These are phyloP conservation scores for Anguilla rostrata DNA, from an alignment of 2,113 vertebrate species.

Conservation along the genomic window DNA sequence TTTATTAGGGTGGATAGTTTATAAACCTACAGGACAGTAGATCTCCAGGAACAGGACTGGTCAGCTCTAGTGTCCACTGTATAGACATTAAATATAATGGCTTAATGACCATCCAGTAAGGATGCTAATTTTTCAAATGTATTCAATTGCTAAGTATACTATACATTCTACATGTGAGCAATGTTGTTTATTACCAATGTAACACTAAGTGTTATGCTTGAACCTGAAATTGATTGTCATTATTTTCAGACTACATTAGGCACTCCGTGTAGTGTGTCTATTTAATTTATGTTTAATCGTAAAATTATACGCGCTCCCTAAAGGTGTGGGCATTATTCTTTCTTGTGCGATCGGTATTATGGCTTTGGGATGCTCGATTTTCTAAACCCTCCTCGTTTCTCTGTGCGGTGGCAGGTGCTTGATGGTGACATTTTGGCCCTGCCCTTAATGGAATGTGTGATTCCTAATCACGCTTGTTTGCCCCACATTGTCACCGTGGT, in stretches of 20 bases:
- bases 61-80: no score
- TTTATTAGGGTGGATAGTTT: no score
- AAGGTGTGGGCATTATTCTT: neutral
- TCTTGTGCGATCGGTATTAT: neutral
- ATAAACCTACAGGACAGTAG: no score
- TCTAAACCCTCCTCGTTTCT: neutral
- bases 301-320: neutral
- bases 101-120: neutral
- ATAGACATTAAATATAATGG: neutral
- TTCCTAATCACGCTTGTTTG: neutral
- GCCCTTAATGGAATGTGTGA: neutral
- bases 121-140: neutral
- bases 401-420: neutral
- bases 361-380: neutral
- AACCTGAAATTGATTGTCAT: neutral
- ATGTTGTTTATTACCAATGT: neutral
- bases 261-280: neutral
- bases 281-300: neutral
- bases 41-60: no score
- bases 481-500: neutral
- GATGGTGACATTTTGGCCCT: neutral
- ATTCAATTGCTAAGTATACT: neutral
- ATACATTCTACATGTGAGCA: neutral
- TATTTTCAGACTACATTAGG: neutral
- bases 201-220: neutral